Percentiles rank a stretch among this genome's conserved stretches.
Evolutionary conservation across 2,797 vertebrate species (phyloP).

Genomic region (Ctenopoma kingsleyae): DNA sequence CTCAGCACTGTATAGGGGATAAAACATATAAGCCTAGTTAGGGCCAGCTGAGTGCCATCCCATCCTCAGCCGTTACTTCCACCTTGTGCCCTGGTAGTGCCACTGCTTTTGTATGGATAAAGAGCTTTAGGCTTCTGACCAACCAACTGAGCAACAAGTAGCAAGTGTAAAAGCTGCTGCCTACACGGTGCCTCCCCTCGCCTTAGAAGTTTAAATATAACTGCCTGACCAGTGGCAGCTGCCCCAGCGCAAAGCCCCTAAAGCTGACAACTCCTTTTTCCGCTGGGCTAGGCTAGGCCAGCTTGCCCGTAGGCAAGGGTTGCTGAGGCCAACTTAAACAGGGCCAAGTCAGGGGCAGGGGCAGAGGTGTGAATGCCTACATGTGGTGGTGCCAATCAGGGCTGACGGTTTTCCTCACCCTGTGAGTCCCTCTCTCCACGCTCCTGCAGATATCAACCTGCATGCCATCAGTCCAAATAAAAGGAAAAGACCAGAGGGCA

Average conservation of each 20-base stretch:
- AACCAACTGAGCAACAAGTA: constrained; percentile 77
- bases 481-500: constrained; percentile 51
- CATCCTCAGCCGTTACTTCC: constrained; percentile 51
- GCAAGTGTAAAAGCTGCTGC: constrained; percentile 81
- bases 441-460: constrained; percentile 63
- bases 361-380: constrained; percentile 83
- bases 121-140: constrained; percentile 77
- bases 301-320: constrained; percentile 53
- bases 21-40: constrained; percentile 53
- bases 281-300: constrained; percentile 46
- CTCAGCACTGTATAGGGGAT: constrained; percentile 48
- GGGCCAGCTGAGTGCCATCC: constrained; percentile 44
- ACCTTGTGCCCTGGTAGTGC: constrained; percentile 61
- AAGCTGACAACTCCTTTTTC: constrained; percentile 84
- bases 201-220: constrained; percentile 85
- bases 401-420: constrained; percentile 72
- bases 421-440: constrained; percentile 62
- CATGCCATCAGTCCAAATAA: constrained; percentile 49
- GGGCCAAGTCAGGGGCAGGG: constrained; percentile 60
- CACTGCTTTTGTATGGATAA: constrained; percentile 81
- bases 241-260: constrained; percentile 81
- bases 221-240: constrained; percentile 80
- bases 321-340: constrained; percentile 67
- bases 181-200: constrained; percentile 63
- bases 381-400: constrained; percentile 92